Percentiles rank a stretch among this genome's conserved stretches.
Conservation (phyloP, 2,113 vertebrate genomes). For the Talpa occidentalis region DNA sequence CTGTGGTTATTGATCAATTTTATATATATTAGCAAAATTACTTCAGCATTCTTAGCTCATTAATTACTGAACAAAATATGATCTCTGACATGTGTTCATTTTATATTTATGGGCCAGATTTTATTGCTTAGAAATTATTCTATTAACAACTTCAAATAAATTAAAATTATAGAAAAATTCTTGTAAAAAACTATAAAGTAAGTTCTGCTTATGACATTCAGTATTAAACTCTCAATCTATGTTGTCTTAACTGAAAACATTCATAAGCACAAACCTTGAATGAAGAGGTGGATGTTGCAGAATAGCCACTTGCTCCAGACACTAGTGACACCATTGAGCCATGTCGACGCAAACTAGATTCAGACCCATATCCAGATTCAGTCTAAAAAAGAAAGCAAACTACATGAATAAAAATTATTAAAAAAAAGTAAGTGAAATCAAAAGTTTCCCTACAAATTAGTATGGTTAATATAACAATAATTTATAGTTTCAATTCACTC, state of each 20-base stretch:
- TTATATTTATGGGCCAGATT: not conserved
- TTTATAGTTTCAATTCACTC: not conserved
- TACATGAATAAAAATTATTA: not conserved
- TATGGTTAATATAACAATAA: constrained; percentile 17
- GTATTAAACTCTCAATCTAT: not conserved
- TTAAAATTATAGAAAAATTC: not conserved
- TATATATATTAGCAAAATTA: not conserved
- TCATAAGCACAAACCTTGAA: constrained; percentile 92
- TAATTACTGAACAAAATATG: not conserved
- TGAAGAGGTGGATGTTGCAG: constrained; percentile 97
- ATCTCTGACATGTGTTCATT: not conserved
- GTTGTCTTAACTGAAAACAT: not conserved
- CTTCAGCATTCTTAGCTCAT: constrained; percentile 19
- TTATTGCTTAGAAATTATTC: not conserved
- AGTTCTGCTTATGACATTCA: constrained; percentile 7
- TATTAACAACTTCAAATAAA: constrained; percentile 40
- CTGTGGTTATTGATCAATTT: not conserved
- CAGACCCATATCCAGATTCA: constrained; percentile 97
- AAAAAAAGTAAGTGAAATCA: constrained; percentile 38
- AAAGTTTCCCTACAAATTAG: not conserved
- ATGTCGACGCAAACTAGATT: constrained; percentile 95
- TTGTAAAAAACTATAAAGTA: constrained; percentile 1
- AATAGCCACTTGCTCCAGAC: constrained; percentile 96
- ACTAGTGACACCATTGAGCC: constrained; percentile 98
- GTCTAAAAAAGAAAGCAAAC: constrained; percentile 87